A percentile compares a stretch with the other conserved stretches of the same genome.
These are phyloP conservation scores for Pseudachorutes palmiensis DNA, from an alignment of 1,140 invertebrate species.

Conservation along the genomic window DNA sequence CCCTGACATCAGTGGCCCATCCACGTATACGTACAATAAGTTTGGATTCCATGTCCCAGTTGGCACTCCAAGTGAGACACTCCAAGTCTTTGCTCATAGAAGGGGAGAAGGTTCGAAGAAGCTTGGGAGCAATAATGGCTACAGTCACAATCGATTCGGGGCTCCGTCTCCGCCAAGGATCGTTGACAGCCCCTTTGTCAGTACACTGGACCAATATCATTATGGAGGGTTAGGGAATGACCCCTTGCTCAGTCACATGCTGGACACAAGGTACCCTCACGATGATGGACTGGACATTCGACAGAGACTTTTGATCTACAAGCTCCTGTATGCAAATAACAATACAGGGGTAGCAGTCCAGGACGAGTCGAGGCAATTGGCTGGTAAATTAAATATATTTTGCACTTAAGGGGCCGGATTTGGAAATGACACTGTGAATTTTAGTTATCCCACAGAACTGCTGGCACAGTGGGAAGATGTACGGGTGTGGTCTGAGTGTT, in stretches of 20 bases:
- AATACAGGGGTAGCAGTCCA: slow-evolving; percentile 15
- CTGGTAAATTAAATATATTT: slow-evolving; percentile 26
- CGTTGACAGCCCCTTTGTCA: background rate
- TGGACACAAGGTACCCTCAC: slow-evolving; percentile 21
- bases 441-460: slow-evolving; percentile 87
- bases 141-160: background rate
- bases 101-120: background rate
- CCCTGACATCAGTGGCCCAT: background rate
- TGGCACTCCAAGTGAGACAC: too few relatives aligned
- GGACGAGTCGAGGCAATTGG: slow-evolving; percentile 36
- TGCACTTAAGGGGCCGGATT: background rate
- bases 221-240: slow-evolving; percentile 6
- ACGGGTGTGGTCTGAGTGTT: slow-evolving; percentile 79
- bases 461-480: slow-evolving; percentile 76
- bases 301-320: slow-evolving; percentile 33
- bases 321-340: slow-evolving; percentile 36
- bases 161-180: background rate
- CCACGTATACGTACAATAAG: slow-evolving; percentile 9
- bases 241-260: slow-evolving; percentile 25
- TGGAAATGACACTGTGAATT: slow-evolving; percentile 40
- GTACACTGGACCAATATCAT: too few relatives aligned
- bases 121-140: background rate
- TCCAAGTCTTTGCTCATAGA: background rate
- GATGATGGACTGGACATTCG: slow-evolving; percentile 26
- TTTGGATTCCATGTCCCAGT: slow-evolving; percentile 9